phyloP scores from a whole-genome alignment of 2,797 vertebrate genomes.

The Meda fulgida region DNA sequence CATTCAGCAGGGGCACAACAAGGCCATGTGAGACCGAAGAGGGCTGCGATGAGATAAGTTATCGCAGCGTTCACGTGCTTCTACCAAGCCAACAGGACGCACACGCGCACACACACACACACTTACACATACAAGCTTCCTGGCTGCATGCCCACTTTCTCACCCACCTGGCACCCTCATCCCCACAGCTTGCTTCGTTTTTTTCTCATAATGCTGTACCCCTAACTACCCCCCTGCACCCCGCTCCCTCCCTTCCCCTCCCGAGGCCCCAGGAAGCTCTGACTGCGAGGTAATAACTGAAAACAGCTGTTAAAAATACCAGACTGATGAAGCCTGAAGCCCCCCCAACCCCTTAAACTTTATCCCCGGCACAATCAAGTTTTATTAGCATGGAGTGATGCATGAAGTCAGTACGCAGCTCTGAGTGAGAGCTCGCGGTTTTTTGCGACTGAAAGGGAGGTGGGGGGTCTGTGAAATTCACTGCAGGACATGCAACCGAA shows the following conservation, averaged over 20 bases:
- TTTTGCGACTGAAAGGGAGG: constrained; percentile 10
- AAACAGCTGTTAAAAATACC: constrained; percentile 80
- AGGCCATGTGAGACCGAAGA: constrained; percentile 12
- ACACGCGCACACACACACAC: too few relatives aligned
- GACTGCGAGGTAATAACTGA: constrained; percentile 73
- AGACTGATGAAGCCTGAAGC: constrained; percentile 66
- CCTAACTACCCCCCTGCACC: constrained; percentile 39
- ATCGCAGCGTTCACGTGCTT: constrained; percentile 20
- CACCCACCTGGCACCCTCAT: constrained; percentile 27
- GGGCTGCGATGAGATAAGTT: constrained; percentile 35
- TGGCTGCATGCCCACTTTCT: background rate
- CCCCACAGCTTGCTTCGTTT: background rate
- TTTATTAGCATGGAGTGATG: constrained; percentile 71
- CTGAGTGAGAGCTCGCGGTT: constrained; percentile 56
- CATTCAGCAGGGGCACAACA: constrained; percentile 29
- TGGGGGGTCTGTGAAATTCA: background rate
- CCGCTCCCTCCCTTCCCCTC: constrained; percentile 47
- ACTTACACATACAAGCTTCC: background rate
- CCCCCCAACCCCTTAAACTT: constrained; percentile 65
- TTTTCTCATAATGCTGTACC: constrained; percentile 33
- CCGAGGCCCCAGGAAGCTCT: constrained; percentile 73
- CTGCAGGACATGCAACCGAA: background rate
- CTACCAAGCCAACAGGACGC: constrained; percentile 6
- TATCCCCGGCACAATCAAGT: constrained; percentile 64
- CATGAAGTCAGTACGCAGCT: constrained; percentile 64